phyloP scores from a whole-genome alignment of 2,797 vertebrate genomes.

The Sebastes hopkinsi region DNA sequence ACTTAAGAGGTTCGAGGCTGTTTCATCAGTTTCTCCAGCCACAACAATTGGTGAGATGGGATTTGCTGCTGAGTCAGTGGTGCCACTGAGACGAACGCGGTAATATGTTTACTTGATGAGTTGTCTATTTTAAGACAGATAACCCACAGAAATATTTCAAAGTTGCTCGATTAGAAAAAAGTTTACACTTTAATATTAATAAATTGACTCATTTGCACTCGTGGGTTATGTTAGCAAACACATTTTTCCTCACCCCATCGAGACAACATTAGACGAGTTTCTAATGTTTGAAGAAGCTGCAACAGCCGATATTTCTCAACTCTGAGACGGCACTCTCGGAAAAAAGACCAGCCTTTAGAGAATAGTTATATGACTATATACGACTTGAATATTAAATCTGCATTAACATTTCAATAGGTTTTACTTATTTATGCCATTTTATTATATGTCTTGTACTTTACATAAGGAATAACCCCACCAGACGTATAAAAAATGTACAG shows the following conservation, averaged over 20 bases:
- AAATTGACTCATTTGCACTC: background rate
- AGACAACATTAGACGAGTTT: background rate
- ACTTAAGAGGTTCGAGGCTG: conserved; percentile 48
- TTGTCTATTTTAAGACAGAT: conserved; percentile 12
- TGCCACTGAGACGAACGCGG: conserved; percentile 37
- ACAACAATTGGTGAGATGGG: conserved; percentile 45
- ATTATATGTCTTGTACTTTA: background rate
- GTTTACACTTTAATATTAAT: conserved; percentile 5
- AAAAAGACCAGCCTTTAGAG: background rate
- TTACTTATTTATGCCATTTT: background rate
- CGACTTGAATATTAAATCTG: background rate
- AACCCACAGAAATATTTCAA: conserved; percentile 9
- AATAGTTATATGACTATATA: background rate
- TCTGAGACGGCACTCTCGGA: background rate
- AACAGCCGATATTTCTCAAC: background rate
- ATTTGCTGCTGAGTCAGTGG: conserved; percentile 44
- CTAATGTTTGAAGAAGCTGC: background rate
- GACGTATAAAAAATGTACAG: background rate
- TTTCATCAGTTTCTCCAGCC: conserved; percentile 56
- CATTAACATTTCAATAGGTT: background rate
- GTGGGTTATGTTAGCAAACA: background rate
- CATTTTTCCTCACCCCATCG: background rate
- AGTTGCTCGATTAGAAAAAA: conserved; percentile 24
- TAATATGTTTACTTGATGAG: conserved; percentile 55
- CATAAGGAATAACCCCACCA: background rate